Percentiles rank a stretch among this genome's conserved stretches.
phyloP scores from a whole-genome alignment of 2,888 invertebrate species.

The Tromatobia lineatoria region DNA sequence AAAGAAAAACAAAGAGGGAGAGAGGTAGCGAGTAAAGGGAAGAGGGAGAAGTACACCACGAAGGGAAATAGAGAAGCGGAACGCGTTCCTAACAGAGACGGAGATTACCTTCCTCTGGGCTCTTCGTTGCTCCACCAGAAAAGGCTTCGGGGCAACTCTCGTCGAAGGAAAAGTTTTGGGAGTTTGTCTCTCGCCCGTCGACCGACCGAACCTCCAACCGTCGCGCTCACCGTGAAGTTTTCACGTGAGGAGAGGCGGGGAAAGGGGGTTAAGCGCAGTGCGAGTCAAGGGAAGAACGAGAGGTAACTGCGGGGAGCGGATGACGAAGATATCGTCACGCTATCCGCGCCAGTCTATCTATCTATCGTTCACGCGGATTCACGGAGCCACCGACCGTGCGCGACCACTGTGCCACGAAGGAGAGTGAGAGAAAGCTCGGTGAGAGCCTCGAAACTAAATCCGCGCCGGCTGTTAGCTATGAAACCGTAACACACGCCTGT shows the following conservation, averaged over 20 bases:
- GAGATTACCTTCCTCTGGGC: constrained; percentile 45
- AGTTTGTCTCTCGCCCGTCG: constrained; percentile 65
- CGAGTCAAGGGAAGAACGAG: constrained; percentile 42
- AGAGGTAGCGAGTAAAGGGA: constrained; percentile 11
- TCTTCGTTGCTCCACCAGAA: constrained; percentile 21
- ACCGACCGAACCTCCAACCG: constrained; percentile 51
- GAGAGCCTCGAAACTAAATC: constrained; percentile 72
- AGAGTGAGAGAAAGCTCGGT: constrained; percentile 25
- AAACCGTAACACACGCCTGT: constrained; percentile 75
- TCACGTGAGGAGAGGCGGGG: constrained; percentile 39
- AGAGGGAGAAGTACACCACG: constrained; percentile 49
- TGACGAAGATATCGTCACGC: constrained; percentile 72
- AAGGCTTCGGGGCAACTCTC: constrained; percentile 53
- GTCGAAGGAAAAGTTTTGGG: constrained; percentile 66
- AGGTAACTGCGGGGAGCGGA: constrained; percentile 37
- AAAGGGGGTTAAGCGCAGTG: constrained; percentile 12
- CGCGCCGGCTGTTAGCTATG: constrained; percentile 73
- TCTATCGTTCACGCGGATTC: constrained; percentile 64
- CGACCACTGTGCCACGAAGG: background rate
- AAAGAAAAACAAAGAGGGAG: constrained; percentile 20
- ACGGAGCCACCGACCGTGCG: constrained; percentile 5
- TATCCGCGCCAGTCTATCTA: constrained; percentile 68
- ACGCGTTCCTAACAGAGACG: constrained; percentile 54
- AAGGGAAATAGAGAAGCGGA: constrained; percentile 63
- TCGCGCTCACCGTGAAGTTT: constrained; percentile 60